Conservation (phyloP, 2,797 vertebrate genomes). For the Chaetodon trifasciatus region DNA sequence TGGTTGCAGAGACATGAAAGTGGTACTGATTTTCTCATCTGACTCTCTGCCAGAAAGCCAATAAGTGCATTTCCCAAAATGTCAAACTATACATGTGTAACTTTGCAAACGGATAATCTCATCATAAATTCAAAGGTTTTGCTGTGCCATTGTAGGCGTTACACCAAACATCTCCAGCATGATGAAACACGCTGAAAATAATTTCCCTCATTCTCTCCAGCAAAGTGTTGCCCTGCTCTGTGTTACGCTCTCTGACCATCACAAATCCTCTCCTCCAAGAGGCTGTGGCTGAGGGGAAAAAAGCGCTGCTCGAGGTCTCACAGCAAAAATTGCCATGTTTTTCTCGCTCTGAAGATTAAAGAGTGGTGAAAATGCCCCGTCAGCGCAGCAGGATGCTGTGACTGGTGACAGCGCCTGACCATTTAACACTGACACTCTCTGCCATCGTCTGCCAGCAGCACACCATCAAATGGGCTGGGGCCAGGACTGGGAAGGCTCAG, state of each 20-base stretch:
- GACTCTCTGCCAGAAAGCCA: not conserved
- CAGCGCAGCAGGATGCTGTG: conserved; percentile 57
- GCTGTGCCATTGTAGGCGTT: conserved; percentile 31
- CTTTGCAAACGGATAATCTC: conserved; percentile 1
- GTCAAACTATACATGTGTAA: not conserved
- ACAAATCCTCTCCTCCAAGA: conserved; percentile 33
- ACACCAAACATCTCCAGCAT: conserved; percentile 46
- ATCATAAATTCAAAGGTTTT: conserved; percentile 30
- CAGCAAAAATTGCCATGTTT: conserved; percentile 39
- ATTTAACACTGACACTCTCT: conserved; percentile 60
- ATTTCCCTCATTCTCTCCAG: conserved; percentile 39
- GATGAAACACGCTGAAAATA: conserved; percentile 68
- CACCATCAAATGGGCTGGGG: conserved; percentile 50
- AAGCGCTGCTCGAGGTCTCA: conserved; percentile 24
- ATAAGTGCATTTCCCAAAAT: not conserved
- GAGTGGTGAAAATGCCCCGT: conserved; percentile 58
- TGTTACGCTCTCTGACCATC: conserved; percentile 25
- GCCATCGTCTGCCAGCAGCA: conserved; percentile 60
- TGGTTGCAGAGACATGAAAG: not conserved
- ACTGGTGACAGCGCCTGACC: conserved; percentile 58
- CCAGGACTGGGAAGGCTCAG: conserved; percentile 51
- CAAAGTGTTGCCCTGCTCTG: conserved; percentile 23
- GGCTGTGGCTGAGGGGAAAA: conserved; percentile 1
- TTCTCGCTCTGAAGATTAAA: conserved; percentile 57
- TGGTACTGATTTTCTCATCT: not conserved